Base-by-base conservation (phyloP, 2,797 vertebrate genomes). In the Hirundo rustica region DNA sequence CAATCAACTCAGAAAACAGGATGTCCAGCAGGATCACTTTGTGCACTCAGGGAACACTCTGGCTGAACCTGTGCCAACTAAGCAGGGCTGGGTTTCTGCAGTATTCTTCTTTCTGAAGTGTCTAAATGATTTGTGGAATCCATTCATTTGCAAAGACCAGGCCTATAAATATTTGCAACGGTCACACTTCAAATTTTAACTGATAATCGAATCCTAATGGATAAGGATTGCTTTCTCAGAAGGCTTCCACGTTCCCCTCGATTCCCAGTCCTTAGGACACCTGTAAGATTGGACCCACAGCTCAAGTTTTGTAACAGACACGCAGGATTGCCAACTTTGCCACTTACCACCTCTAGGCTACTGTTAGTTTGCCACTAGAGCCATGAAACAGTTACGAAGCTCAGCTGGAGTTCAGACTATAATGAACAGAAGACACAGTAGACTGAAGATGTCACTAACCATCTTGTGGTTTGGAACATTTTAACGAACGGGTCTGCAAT, bases 401-500 rank as follows among this genome's bases (percentile, higher is more conserved):
- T 91, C n/a, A 77, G 40, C 29, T 85, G 91, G 34, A 95, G 47
- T 92, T 72, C 89, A 78, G 54, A 89, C 66, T 93, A 7, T 10
- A 85, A 92, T 48, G 51, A 85, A 95, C 51, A 87, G 64, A 96
- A 94, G 91, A 84, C 72, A 90, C 85, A 94, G 88, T 89, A 96
- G 93, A 96, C 92, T 94, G 85, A 97, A 97, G 92, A 75, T 72
- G 92, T 92, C 96, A 96, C 98, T 98, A 96, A 98, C 98, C 98
- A 81, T 97, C 96, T 88, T 53, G 97, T 2, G 90, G 30, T 71
- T 92, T 19, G 89, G 97, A 92, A 78, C 94, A 94, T 96, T 95
- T 97, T 94, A 93, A 87, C 61, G 36, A 77, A 95, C 97, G 88
- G 12, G 98, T 98, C 97, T 98, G 98, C 93, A 99, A 82, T 91